These are phyloP conservation scores for Dinomys branickii DNA, from an alignment of 2,113 vertebrate species.

Conservation along the genomic window DNA sequence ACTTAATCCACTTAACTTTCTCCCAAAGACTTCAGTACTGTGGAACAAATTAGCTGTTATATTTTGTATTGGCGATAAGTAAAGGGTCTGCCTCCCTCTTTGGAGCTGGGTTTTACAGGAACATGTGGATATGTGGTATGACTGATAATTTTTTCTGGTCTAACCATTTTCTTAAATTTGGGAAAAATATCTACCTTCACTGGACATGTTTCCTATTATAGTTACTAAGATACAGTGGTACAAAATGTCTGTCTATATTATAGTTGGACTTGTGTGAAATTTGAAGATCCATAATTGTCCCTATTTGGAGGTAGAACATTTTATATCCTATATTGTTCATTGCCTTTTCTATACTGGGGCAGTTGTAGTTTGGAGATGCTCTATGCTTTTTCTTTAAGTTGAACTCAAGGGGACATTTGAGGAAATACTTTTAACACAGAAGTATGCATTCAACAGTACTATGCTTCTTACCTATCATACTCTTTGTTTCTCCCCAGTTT, in stretches of 20 bases:
- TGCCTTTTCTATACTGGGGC: neutral
- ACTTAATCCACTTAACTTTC: slow-evolving; percentile 36
- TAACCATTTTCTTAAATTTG: neutral
- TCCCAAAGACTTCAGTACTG: slow-evolving; percentile 5
- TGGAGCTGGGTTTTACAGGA: neutral
- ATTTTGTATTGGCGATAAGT: slow-evolving; percentile 26
- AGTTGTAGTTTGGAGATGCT: neutral
- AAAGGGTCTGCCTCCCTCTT: neutral
- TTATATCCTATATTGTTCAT: neutral
- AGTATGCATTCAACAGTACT: neutral
- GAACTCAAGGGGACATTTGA: slow-evolving; percentile 17
- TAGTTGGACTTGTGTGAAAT: neutral
- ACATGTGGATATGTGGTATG: neutral
- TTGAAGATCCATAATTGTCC: neutral
- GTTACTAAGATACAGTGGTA: neutral
- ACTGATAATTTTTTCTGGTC: slow-evolving; percentile 3
- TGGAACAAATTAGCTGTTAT: slow-evolving; percentile 54
- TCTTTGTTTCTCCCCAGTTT: neutral
- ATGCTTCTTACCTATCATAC: neutral
- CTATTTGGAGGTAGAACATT: neutral
- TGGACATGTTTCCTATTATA: neutral
- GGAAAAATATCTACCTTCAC: neutral
- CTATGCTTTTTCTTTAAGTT: neutral
- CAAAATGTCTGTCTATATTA: neutral
- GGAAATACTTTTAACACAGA: neutral